Conservation (phyloP, 1,140 invertebrate genomes). For the Callitettix versicolor region DNA sequence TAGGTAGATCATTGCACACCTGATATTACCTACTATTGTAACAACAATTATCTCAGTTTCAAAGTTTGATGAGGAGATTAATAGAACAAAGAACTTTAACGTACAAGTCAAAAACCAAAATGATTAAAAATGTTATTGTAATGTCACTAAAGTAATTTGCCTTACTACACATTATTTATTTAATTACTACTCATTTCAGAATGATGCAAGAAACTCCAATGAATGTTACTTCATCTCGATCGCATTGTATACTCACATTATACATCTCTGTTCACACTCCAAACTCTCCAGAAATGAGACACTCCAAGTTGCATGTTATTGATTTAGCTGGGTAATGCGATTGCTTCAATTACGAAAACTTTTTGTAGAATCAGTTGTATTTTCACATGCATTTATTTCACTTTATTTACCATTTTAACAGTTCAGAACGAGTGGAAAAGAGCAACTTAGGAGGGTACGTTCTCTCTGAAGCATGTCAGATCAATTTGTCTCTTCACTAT, state of each 20-base stretch:
- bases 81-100: no score
- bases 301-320: constrained; percentile 52
- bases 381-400: no score
- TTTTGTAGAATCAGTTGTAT: no score
- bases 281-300: constrained; percentile 37
- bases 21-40: no score
- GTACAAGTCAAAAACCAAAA: no score
- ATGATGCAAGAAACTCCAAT: constrained; percentile 52
- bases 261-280: constrained; percentile 40
- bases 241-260: constrained; percentile 57
- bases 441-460: constrained; percentile 38
- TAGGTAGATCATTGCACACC: no score
- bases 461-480: constrained; percentile 49
- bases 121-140: no score
- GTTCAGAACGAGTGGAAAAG: constrained; percentile 39
- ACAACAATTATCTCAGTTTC: no score
- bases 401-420: constrained; percentile 15
- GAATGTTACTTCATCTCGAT: constrained; percentile 53
- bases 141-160: no score
- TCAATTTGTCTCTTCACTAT: constrained; percentile 56
- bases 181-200: constrained; percentile 29
- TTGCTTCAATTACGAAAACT: no score
- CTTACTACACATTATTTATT: background rate
- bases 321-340: constrained; percentile 56
- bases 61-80: no score